Evolutionary conservation across 2,113 vertebrate genomes (phyloP), one percentile per base, ranked within the genome.

Genomic region (Seriola dumerili): DNA sequence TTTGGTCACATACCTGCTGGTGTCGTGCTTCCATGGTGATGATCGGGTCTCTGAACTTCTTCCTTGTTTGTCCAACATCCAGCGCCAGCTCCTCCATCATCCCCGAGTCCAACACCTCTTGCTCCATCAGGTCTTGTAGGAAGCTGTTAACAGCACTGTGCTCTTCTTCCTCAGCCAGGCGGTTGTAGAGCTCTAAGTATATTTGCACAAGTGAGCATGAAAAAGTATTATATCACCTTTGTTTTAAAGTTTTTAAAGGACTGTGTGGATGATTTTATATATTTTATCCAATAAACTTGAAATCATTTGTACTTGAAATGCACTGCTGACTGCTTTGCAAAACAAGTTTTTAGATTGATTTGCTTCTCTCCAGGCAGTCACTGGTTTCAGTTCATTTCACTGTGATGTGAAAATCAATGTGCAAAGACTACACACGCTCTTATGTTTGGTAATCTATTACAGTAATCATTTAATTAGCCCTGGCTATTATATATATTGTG

Each of bases 21-120:
- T 99, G 98, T 68, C 97, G 96, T 71, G 97, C 94, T 88, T 99
- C 97, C 97, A 99, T 99, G 85, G 95, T 96, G 89, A 99, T 66
- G 16, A 83, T 86, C 4, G 97, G 96, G 93, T 98, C 93, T 80
- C 85, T 91, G 70, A 93, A 72, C 72, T 71, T 91, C 74, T 89
- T 96, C 84, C 92, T 95, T 64, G 90, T 91, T 76, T 72, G 74
- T 44, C 92, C 71, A 5, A 64, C 64, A 85, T 97, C 95, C 83
- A 94, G 88, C n/a, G 81, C 87, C 85, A 97, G 95, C 50, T 91
- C 87, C 88, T 96, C 88, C 32, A 90, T 64, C 80, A 93, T 93
- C 54, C 92, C 89, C 90, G 79, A 84, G 85, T 95, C 94, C 77
- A 97, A 82, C 85, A 93, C 88, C 81, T 98, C 92, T 81, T 92